Evolutionary conservation across 2,113 vertebrate species (phyloP).

Genomic region (Dicerorhinus sumatrensis): DNA sequence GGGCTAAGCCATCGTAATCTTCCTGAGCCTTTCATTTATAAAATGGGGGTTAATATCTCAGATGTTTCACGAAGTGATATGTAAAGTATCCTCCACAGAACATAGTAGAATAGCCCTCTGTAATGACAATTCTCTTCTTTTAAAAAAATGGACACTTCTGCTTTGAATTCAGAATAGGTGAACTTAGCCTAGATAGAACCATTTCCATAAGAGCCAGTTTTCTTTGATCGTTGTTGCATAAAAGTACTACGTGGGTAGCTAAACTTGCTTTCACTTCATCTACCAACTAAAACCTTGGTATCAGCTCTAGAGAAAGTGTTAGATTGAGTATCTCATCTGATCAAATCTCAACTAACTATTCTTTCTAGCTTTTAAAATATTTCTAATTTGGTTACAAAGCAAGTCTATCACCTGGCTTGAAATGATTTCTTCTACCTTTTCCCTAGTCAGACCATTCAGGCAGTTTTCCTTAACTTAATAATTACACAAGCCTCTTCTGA

Average conservation of each 20-base stretch:
- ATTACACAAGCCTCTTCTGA: not conserved
- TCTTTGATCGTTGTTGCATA: not conserved
- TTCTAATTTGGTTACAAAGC: not conserved
- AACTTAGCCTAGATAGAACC: not conserved
- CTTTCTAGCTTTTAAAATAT: slow-evolving; percentile 39
- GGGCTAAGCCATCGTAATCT: not conserved
- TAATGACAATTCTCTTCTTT: not conserved
- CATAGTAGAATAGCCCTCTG: not conserved
- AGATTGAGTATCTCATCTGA: not conserved
- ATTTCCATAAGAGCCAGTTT: not conserved
- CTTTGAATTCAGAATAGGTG: not conserved
- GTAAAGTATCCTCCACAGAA: not conserved
- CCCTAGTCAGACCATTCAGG: not conserved
- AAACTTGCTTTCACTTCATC: not conserved
- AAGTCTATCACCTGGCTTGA: not conserved
- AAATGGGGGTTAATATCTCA: not conserved
- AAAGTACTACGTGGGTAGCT: not conserved
- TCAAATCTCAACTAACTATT: not conserved
- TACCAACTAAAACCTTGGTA: not conserved
- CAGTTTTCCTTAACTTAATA: not conserved
- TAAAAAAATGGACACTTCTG: not conserved
- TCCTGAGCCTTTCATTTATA: not conserved
- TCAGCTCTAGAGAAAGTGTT: not conserved
- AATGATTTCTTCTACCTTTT: not conserved
- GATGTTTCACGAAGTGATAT: not conserved